Evolutionary conservation across 2,888 invertebrate genomes (phyloP).

Genomic region (Autographa pulchrina): DNA sequence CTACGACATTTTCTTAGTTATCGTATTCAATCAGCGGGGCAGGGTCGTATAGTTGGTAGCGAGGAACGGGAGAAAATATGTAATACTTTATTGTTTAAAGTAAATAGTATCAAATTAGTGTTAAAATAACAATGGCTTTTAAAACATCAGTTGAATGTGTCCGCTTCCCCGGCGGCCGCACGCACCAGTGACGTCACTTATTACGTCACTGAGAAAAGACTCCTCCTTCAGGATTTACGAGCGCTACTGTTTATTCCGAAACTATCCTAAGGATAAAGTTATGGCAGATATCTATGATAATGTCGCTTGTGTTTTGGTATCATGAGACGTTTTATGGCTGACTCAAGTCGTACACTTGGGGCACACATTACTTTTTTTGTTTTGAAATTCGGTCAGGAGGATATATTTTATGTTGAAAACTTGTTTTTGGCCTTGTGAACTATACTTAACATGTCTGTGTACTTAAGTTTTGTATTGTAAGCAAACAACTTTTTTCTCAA

Average conservation of each 20-base stretch:
- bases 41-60: too few relatives aligned
- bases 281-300: neutral
- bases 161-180: neutral
- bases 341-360: neutral
- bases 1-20: neutral
- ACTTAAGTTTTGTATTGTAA: neutral
- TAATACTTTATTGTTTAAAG: too few relatives aligned
- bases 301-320: neutral
- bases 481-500: too few relatives aligned
- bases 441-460: neutral
- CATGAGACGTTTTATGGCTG: neutral
- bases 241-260: neutral
- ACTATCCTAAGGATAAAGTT: constrained; percentile 7
- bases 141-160: too few relatives aligned
- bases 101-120: too few relatives aligned
- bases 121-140: too few relatives aligned
- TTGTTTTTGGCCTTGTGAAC: neutral
- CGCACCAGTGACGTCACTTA: neutral
- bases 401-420: neutral
- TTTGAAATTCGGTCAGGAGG: neutral
- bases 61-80: too few relatives aligned
- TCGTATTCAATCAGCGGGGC: too few relatives aligned
- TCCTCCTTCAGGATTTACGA: neutral
- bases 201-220: constrained; percentile 1
- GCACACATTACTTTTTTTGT: neutral